phyloP scores from a whole-genome alignment of 2,113 vertebrate genomes.

The Austrofundulus limnaeus region DNA sequence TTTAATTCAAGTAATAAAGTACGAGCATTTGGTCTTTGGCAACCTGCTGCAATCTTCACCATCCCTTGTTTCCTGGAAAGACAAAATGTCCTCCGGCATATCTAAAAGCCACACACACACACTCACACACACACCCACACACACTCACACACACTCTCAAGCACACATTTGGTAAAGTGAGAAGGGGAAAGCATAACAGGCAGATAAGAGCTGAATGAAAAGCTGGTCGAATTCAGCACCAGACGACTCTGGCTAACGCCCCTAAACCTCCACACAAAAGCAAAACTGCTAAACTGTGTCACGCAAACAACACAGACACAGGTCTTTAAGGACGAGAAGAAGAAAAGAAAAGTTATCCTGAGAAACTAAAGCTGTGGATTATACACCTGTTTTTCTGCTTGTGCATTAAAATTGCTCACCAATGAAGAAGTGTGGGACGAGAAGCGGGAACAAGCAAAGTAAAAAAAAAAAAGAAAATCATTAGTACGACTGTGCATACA shows the following conservation, averaged over 20 bases:
- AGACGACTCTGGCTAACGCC: slow-evolving; percentile 31
- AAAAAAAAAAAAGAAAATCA: no score
- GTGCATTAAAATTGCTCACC: neutral
- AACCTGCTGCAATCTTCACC: slow-evolving; percentile 10
- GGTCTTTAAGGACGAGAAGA: neutral
- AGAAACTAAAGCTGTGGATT: slow-evolving; percentile 22
- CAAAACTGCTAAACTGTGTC: slow-evolving; percentile 41
- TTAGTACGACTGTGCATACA: neutral
- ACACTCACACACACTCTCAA: no score
- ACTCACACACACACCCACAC: neutral
- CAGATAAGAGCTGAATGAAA: slow-evolving; percentile 56
- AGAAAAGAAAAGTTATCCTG: slow-evolving; percentile 8
- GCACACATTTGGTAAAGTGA: slow-evolving; percentile 37
- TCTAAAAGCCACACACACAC: slow-evolving; percentile 15
- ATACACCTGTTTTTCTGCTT: slow-evolving; percentile 38
- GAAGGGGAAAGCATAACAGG: slow-evolving; percentile 35
- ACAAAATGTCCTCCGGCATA: slow-evolving; percentile 16
- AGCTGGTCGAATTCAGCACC: slow-evolving; percentile 33
- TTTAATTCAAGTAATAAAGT: no score
- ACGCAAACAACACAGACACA: slow-evolving; percentile 29
- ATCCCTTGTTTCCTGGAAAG: slow-evolving; percentile 13
- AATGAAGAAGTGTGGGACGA: slow-evolving; percentile 25
- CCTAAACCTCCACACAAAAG: slow-evolving; percentile 45
- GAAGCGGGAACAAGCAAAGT: slow-evolving; percentile 2
- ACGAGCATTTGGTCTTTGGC: slow-evolving; percentile 11